Evolutionary conservation across 2,113 vertebrate genomes (phyloP), one percentile per base, ranked within the genome.

Genomic region (Nyctereutes procyonoides): DNA sequence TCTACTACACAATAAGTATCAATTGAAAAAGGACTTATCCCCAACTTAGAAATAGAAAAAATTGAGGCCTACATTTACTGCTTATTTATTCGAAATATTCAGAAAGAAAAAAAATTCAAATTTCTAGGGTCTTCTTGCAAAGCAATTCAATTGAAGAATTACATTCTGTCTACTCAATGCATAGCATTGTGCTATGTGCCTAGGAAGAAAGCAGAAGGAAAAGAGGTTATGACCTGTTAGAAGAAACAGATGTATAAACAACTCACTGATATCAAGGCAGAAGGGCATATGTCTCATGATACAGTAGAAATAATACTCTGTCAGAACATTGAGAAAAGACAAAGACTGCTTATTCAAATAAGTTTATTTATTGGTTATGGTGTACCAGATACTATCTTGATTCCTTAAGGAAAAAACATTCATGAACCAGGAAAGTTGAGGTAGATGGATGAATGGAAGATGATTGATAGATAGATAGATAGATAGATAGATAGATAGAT

Each of bases 341-440:
- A 20, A n/a, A 67, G 10, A 76, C 28, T 83, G 24, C 20, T 69
- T 69, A 80, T 94, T 81, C 38, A 60, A n/a, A 48, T n/a, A 92
- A 32, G 3, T 77, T 80, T 65, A 84, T 73, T 81, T 90, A 88
- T 48, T 71, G 43, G 48, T 56, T 67, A 48, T 83, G 69, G 80
- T 20, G 1, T 88, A 4, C 17, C 13, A 56, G 14, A 53, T 4
- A 53, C n/a, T 30, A 14, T 93, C 26, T 79, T 79, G 8, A 38
- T 83, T 96, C 38, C 79, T 97, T 92, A 62, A 38, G 67, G 89
- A 93, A 74, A 67, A 86, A 96, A 94, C 90, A 60, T 28, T 88
- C 43, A 91, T 22, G 1, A 92, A 56, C 53, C 43, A 74, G 89
- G 51, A 69, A 62, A 28, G 55, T 7, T 85, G 20, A 96, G 19